Conservation (phyloP, 2,797 vertebrate species). For the Acipenser transmontanus region DNA sequence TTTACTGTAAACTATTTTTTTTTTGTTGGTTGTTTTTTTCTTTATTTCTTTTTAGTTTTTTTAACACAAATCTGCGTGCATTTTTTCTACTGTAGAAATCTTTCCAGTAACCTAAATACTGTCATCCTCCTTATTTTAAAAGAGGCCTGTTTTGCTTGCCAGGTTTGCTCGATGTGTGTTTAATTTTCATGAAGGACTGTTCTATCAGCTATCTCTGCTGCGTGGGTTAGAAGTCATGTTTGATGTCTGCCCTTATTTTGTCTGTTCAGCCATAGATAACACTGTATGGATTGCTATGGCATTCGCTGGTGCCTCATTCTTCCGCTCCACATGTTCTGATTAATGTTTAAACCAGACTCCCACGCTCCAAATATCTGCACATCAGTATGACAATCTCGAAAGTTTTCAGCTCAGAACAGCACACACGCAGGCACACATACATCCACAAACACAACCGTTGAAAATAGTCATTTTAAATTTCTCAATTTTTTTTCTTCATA, state of each 20-base stretch:
- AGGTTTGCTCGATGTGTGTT: neutral
- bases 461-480: too few species aligned
- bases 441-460: too few species aligned
- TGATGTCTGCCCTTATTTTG: neutral
- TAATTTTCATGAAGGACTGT: neutral
- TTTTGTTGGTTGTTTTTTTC: too few species aligned
- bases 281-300: neutral
- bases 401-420: neutral
- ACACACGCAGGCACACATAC: neutral
- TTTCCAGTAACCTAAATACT: too few species aligned
- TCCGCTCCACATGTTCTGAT: neutral
- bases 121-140: too few species aligned
- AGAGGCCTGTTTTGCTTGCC: neutral
- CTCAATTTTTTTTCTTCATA: too few species aligned
- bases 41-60: too few species aligned
- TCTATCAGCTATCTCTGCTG: neutral
- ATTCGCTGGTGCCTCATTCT: neutral
- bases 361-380: neutral
- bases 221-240: neutral
- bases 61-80: too few species aligned
- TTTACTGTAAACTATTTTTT: too few species aligned
- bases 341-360: slow-evolving; percentile 21
- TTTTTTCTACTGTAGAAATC: too few species aligned
- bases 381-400: neutral
- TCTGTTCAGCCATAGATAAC: slow-evolving; percentile 5